Evolutionary conservation across 2,888 invertebrate species (phyloP).

Genomic region (Aphodius granarius): DNA sequence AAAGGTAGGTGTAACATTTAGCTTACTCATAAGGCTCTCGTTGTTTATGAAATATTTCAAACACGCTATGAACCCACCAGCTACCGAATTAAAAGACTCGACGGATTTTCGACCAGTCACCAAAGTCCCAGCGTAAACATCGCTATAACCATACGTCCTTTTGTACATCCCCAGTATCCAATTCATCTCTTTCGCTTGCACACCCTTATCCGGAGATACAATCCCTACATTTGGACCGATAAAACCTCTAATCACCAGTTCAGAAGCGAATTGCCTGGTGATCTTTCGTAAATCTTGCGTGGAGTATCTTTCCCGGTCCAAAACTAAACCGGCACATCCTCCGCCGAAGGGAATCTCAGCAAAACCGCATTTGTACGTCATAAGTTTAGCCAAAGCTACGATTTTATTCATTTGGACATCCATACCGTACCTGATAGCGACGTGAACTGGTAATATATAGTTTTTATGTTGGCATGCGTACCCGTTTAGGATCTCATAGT

Average conservation of each 20-base stretch:
- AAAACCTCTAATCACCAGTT: constrained; percentile 58
- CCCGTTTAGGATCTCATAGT: constrained; percentile 69
- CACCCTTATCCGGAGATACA: constrained; percentile 83
- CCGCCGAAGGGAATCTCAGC: constrained; percentile 84
- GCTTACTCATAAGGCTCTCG: constrained; percentile 69
- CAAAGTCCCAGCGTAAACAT: constrained; percentile 78
- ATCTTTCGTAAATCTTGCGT: constrained; percentile 76
- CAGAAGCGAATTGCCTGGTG: constrained; percentile 70
- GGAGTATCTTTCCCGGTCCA: constrained; percentile 72
- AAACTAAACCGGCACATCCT: constrained; percentile 71
- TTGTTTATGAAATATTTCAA: constrained; percentile 72
- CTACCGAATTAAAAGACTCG: constrained; percentile 81
- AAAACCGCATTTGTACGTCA: constrained; percentile 84
- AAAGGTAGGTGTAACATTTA: constrained; percentile 64
- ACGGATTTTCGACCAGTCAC: constrained; percentile 89
- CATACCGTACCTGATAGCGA: constrained; percentile 39
- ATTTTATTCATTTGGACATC: constrained; percentile 72
- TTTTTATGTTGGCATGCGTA: constrained; percentile 76
- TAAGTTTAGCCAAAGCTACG: constrained; percentile 76
- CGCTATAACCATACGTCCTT: constrained; percentile 67
- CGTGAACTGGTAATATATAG: constrained; percentile 65
- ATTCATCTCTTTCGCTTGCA: constrained; percentile 76
- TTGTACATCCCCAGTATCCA: constrained; percentile 83
- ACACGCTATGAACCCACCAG: constrained; percentile 75
- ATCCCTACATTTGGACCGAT: constrained; percentile 77